phyloP scores from a whole-genome alignment of 2,113 vertebrate genomes.

The Tetrao urogallus region DNA sequence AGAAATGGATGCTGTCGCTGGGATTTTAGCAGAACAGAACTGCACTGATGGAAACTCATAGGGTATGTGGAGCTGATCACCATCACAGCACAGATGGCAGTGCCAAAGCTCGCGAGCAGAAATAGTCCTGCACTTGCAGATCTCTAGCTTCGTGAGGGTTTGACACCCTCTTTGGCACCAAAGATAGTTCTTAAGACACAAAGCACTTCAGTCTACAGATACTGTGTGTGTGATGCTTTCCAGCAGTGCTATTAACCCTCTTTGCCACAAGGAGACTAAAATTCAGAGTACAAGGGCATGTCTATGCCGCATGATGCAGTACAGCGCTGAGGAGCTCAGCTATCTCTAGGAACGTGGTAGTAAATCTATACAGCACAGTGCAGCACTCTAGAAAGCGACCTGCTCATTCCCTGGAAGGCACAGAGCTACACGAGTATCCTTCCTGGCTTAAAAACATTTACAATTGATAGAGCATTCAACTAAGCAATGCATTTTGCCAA shows the following conservation, averaged over 20 bases:
- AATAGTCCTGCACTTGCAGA: neutral
- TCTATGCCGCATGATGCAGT: neutral
- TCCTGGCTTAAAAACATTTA: neutral
- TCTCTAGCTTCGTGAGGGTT: neutral
- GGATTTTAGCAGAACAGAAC: neutral
- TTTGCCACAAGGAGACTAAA: neutral
- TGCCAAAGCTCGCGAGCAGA: neutral
- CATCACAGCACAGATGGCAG: neutral
- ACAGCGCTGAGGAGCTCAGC: neutral
- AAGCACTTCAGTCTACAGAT: neutral
- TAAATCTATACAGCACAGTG: neutral
- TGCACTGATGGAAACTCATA: neutral
- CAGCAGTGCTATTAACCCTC: neutral
- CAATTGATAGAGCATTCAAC: neutral
- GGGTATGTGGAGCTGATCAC: accelerated
- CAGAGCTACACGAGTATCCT: neutral
- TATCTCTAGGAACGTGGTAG: neutral
- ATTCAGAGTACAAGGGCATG: neutral
- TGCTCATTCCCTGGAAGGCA: neutral
- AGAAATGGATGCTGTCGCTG: neutral
- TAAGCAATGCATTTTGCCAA: neutral
- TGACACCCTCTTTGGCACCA: neutral
- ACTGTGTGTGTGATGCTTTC: neutral
- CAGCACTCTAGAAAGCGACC: neutral
- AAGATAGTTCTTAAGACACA: neutral